Evolutionary conservation across 2,797 vertebrate genomes (phyloP).

Genomic region (Okamejei kenojei): DNA sequence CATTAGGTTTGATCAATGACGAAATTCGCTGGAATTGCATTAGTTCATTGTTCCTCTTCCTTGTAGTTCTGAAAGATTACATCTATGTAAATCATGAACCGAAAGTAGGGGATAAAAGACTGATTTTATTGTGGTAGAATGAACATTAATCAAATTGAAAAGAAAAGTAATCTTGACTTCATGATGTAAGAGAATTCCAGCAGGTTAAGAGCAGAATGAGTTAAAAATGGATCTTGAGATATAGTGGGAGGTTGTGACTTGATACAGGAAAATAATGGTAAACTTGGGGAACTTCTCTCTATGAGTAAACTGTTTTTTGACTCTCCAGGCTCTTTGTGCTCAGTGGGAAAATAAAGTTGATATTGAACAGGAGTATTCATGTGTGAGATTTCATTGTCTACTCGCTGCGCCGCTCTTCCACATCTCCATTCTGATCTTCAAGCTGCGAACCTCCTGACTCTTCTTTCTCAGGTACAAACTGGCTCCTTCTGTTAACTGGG

Average conservation of each 20-base stretch:
- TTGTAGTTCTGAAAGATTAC: not conserved
- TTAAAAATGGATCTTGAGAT: not conserved
- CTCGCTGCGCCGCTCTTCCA: too few relatives aligned
- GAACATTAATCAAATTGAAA: not conserved
- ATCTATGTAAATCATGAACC: not conserved
- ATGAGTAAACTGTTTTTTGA: too few relatives aligned
- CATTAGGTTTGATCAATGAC: not conserved
- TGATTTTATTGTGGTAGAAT: not conserved
- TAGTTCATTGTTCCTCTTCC: not conserved
- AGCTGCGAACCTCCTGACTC: too few relatives aligned
- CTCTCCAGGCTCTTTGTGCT: too few relatives aligned
- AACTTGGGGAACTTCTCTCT: too few relatives aligned
- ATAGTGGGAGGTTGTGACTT: not conserved
- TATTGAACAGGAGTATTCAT: too few relatives aligned
- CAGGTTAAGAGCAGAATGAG: not conserved
- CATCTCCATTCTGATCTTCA: too few relatives aligned
- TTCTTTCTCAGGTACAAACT: too few relatives aligned
- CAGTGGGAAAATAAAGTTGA: too few relatives aligned
- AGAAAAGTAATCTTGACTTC: not conserved
- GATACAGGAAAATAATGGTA: too few relatives aligned
- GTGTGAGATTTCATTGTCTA: too few relatives aligned
- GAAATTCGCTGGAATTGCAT: not conserved
- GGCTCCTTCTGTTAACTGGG: too few relatives aligned
- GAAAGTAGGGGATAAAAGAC: not conserved
- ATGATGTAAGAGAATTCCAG: not conserved